A percentile compares a stretch with the other conserved stretches of the same genome.
Conservation (phyloP, 1,140 invertebrate species). For the Bombus sibiricus region DNA sequence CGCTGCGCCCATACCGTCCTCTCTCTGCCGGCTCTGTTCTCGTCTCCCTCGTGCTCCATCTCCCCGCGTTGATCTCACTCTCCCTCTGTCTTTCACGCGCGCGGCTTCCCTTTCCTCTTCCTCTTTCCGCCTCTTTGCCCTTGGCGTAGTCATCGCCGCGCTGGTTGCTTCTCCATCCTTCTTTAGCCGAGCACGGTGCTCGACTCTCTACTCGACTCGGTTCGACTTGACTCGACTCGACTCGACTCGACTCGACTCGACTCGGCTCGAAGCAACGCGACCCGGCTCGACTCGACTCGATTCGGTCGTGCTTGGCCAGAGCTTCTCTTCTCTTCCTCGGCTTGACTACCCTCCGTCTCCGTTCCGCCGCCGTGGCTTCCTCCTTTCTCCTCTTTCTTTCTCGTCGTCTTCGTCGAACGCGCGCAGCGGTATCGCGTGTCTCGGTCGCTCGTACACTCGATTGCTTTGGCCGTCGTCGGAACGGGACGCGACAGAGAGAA, state of each 20-base stretch:
- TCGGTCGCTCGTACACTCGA: constrained; percentile 69
- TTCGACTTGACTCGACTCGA: not conserved
- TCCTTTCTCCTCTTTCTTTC: constrained; percentile 41
- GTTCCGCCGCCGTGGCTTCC: constrained; percentile 21
- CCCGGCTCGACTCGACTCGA: constrained; percentile 9
- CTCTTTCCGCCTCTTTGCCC: constrained; percentile 63
- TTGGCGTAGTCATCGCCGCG: constrained; percentile 63
- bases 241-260: not conserved
- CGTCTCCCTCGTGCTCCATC: not conserved
- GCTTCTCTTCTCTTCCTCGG: constrained; percentile 7
- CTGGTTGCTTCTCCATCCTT: constrained; percentile 51
- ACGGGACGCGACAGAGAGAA: constrained; percentile 27
- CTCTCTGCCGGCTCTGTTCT: not conserved
- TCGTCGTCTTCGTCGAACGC: constrained; percentile 23
- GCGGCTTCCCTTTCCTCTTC: constrained; percentile 64
- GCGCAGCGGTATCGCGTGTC: constrained; percentile 14
- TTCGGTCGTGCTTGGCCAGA: not conserved
- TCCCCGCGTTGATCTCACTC: constrained; percentile 15
- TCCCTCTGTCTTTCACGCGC: constrained; percentile 62
- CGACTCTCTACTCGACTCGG: constrained; percentile 13
- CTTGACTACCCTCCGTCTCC: constrained; percentile 57
- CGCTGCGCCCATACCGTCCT: constrained; percentile 77
- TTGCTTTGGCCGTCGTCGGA: constrained; percentile 60
- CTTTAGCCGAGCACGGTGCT: not conserved
- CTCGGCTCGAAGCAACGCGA: constrained; percentile 17